Conservation (phyloP, 2,888 invertebrate species). For the Leptinotarsa haldemani region DNA sequence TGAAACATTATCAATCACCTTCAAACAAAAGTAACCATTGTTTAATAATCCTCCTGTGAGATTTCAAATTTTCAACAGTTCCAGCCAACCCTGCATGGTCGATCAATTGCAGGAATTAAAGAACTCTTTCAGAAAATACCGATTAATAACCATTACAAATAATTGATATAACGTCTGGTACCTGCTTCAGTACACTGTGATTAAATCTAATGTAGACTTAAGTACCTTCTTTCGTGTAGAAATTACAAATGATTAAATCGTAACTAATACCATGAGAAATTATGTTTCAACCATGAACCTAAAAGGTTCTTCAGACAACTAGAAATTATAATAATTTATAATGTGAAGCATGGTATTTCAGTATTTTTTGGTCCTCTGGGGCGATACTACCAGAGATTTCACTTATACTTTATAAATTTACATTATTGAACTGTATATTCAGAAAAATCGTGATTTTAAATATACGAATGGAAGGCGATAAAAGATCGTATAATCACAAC, state of each 20-base stretch:
- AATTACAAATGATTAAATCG: slow-evolving; percentile 25
- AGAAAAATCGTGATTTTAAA: not conserved
- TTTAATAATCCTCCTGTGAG: too few species aligned
- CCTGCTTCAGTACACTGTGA: slow-evolving; percentile 13
- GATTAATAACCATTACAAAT: slow-evolving; percentile 19
- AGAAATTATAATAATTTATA: slow-evolving; percentile 19
- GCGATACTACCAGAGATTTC: not conserved
- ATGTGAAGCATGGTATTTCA: slow-evolving; percentile 18
- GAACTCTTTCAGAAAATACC: not conserved
- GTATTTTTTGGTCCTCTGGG: slow-evolving; percentile 17
- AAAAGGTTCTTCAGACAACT: slow-evolving; percentile 15
- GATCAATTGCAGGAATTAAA: not conserved
- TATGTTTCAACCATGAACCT: slow-evolving; percentile 24
- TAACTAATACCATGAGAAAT: slow-evolving; percentile 16
- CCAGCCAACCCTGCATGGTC: not conserved
- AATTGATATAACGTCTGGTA: slow-evolving; percentile 22
- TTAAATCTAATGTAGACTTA: slow-evolving; percentile 27
- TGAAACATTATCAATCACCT: too few species aligned
- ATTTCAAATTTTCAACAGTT: too few species aligned
- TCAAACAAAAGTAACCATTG: too few species aligned
- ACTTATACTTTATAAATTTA: not conserved
- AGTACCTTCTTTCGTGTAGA: slow-evolving; percentile 18
- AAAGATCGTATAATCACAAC: not conserved
- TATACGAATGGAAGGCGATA: not conserved
- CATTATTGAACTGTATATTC: not conserved